Base-by-base conservation (phyloP, 2,888 invertebrate genomes). In the Ophion ventricosus region DNA sequence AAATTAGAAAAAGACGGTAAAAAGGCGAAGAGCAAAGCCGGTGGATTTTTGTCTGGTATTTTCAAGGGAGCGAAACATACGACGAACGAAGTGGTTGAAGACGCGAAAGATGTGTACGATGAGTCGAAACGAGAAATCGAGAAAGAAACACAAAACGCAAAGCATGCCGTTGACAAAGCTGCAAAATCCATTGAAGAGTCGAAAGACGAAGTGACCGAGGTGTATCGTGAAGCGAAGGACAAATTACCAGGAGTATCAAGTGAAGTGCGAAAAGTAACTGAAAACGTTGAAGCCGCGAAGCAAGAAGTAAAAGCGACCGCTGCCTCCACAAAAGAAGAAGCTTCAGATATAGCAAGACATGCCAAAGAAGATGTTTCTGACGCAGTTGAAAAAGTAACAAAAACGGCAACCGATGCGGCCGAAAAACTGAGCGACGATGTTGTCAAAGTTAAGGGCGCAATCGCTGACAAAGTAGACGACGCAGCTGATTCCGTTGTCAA, bases 71-170 rank as follows among this genome's bases (percentile, higher is more conserved):
- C 81, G 0, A 88, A 89, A 69, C 85, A 87, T 59, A 67, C 87
- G 4, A 85, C 87, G 7, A 87, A 87, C 43, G 90, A 90, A n/a
- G 87, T 82, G 7, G 69, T 86, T 0, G 87, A 88, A 0, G 90
- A 90, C 1, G 86, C 87, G 0, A 94, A 90, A 93, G 94, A 94
- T 14, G 94, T 95, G 0, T 91, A 94, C 8, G 94, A 94, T 86
- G 90, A 95, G 86, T 93, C 94, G 0, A 93, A 94, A 76, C 93
- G 83, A 75, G 87, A 89, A 17, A 72, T 82, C 20, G 81, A 86
- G 0, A 70, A 87, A 83, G 85, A 86, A 40, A 84, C 83, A 56
- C 77, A 85, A 26, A 63, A 77, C 26, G 56, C 86, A 5, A 84
- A 83, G 76, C 35, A 59, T 56, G 74, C 72, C n/a, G 63, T 76